Evolutionary conservation across 2,888 invertebrate species (phyloP).

Genomic region (Amaurobius ferox): DNA sequence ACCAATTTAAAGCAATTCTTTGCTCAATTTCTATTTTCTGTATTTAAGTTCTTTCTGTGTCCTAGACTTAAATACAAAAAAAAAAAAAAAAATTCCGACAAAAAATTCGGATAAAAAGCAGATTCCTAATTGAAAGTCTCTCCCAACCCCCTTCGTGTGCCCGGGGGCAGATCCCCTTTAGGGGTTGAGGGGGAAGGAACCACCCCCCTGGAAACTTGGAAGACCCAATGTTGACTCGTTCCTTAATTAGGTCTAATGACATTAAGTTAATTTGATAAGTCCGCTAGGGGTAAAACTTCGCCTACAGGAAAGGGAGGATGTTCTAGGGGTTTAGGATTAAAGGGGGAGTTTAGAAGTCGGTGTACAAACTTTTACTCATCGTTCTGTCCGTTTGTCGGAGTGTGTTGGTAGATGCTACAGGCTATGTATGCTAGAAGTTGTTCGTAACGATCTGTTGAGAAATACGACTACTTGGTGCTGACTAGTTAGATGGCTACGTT

Average conservation of each 20-base stretch:
- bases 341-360: conserved; percentile 61
- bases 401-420: conserved; percentile 38
- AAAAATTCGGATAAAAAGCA: conserved; percentile 51
- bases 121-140: conserved; percentile 71
- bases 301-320: conserved; percentile 29
- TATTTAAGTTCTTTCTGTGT: background rate
- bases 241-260: conserved; percentile 71
- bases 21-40: too few relatives aligned
- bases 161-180: conserved; percentile 46
- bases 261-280: conserved; percentile 70
- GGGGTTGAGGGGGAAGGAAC: conserved; percentile 31
- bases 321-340: conserved; percentile 19
- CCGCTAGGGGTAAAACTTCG: conserved; percentile 60
- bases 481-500: too few relatives aligned
- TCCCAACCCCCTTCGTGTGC: conserved; percentile 50
- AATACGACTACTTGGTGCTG: too few relatives aligned
- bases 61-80: conserved; percentile 1
- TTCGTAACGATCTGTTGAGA: background rate
- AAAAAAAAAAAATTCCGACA: background rate
- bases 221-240: conserved; percentile 70
- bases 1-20: too few relatives aligned
- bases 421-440: conserved; percentile 49
- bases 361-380: conserved; percentile 72
- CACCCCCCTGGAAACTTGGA: conserved; percentile 66
- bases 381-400: conserved; percentile 45